Evolutionary conservation across 2,888 invertebrate species (phyloP), one percentile per base, ranked within the genome.

Genomic region (Erebia epiphron): DNA sequence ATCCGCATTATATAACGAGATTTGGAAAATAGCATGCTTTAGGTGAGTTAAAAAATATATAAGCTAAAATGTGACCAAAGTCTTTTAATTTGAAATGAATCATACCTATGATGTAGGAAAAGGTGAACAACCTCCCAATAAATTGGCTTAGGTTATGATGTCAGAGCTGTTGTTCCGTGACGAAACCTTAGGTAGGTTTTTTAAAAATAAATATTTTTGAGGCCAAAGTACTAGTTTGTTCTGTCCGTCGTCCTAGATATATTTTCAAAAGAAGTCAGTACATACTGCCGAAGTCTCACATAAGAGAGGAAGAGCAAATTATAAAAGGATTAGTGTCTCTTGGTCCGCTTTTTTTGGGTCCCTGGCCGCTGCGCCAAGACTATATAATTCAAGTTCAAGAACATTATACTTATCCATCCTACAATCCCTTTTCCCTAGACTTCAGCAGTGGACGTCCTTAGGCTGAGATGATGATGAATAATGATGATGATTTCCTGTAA

Each of bases 71-170:
- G 62, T 62, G 49, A 7, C 62, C 21, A 62, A 61, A 62, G 46
- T 62, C 2, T 46, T 49, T 49, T 14, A 46, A 21, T 49, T 21
- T 49, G 21, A 13, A 62, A 62, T 62, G 62, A 62, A 46, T 62
- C 62, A 62, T 14, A 18, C 16, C 61, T 46, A 49, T 21, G 49
- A 62, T 46, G 46, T 49, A 49, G 18, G 21, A 35, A 62, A 62
- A 62, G 62, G 62, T 62, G 21, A 62, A 49, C 21, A 62, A 62
- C 62, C 62, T 49, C 13, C 13, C 14, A 49, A 62, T 61, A 10
- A 16, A 60, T 61, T 60, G 49, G 49, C 14, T 21, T 62, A 26
- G 21, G 49, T 62, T 11, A 2, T 21, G 62, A 62, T 21, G 46
- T 62, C 49, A 60, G 35, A 26, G n/a, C 18, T 14, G 13, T 9